phyloP scores from a whole-genome alignment of 2,888 invertebrate species.

The Drosophila nigricruria region DNA sequence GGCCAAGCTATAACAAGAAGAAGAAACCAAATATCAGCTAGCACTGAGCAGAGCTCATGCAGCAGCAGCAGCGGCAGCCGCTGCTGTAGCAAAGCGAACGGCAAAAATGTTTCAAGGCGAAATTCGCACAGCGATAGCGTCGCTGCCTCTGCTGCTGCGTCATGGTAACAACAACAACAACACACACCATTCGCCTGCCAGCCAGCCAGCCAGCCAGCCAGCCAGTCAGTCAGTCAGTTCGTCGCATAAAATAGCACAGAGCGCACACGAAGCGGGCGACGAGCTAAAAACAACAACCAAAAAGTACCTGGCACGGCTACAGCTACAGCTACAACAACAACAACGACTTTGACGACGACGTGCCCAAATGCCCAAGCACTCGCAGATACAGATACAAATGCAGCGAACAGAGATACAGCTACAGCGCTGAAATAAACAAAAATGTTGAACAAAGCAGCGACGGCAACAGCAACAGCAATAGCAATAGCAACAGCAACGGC shows the following conservation, averaged over 20 bases:
- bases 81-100: constrained; percentile 54
- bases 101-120: constrained; percentile 84
- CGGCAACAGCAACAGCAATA: constrained; percentile 34
- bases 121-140: constrained; percentile 67
- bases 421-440: constrained; percentile 78
- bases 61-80: constrained; percentile 10
- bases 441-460: constrained; percentile 76
- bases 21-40: constrained; percentile 36
- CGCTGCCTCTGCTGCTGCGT: constrained; percentile 52
- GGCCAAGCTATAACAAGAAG: constrained; percentile 32
- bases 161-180: constrained; percentile 58
- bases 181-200: constrained; percentile 49
- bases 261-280: constrained; percentile 70
- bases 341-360: constrained; percentile 55
- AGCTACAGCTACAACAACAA: constrained; percentile 40
- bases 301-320: constrained; percentile 79
- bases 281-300: constrained; percentile 68
- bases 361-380: constrained; percentile 66
- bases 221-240: constrained; percentile 61
- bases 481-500: constrained; percentile 13
- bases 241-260: constrained; percentile 79
- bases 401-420: constrained; percentile 52
- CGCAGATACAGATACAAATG: constrained; percentile 52
- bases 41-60: constrained; percentile 37
- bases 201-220: constrained; percentile 21